A percentile compares a stretch with the other conserved stretches of the same genome.
Conservation (phyloP, 2,888 invertebrate species). For the Anorthoa munda region DNA sequence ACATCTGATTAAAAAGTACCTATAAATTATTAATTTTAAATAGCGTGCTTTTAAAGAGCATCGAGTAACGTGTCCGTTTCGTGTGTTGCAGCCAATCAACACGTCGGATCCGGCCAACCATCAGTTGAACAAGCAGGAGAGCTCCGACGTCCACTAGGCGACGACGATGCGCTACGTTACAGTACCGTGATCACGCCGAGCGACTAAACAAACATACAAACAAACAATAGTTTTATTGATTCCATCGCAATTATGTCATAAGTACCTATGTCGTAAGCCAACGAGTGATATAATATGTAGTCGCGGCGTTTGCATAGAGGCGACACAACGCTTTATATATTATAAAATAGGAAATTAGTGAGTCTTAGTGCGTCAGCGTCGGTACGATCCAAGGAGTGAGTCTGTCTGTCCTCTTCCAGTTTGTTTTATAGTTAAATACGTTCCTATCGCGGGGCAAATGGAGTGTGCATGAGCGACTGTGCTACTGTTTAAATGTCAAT, state of each 20-base stretch:
- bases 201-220: constrained; percentile 73
- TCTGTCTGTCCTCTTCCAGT: constrained; percentile 59
- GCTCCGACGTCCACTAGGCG: constrained; percentile 95
- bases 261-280: constrained; percentile 83
- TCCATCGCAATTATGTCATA: constrained; percentile 85
- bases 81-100: constrained; percentile 93
- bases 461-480: constrained; percentile 22
- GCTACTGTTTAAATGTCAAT: neutral
- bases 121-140: constrained; percentile 94
- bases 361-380: constrained; percentile 61
- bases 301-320: constrained; percentile 80
- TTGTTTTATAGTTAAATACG: constrained; percentile 61
- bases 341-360: constrained; percentile 63
- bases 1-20: neutral
- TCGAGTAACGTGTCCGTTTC: constrained; percentile 15
- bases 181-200: constrained; percentile 80
- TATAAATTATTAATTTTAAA: neutral
- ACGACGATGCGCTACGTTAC: constrained; percentile 80
- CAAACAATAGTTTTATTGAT: constrained; percentile 88
- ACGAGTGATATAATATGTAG: constrained; percentile 78
- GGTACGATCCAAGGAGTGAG: constrained; percentile 59
- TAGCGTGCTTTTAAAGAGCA: constrained; percentile 15
- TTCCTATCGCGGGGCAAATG: constrained; percentile 51
- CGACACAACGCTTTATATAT: constrained; percentile 63
- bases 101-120: constrained; percentile 96